Base-by-base conservation (phyloP, 2,888 invertebrate species). In the Folsomia manolachei region DNA sequence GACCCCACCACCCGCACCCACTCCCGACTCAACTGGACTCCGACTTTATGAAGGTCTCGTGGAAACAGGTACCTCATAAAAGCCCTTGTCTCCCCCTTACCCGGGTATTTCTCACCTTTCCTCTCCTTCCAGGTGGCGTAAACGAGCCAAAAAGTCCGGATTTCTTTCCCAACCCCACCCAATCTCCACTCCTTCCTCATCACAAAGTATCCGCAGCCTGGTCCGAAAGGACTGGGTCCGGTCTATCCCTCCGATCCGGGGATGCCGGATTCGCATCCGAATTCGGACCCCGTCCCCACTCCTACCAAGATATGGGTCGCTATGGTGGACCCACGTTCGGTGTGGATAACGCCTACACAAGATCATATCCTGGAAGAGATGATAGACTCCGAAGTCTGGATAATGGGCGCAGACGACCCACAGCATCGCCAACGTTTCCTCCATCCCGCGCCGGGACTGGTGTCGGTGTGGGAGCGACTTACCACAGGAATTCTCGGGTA, bases 401-500 rank as follows among this genome's bases (percentile, higher is more conserved):
- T 25, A 24, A 27, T 51, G 18, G 51, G 51, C 9, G 9, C 9
- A 51, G 51, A 18, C 7, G 21, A 56, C 56, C 56, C 11, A 56
- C 19, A 19, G 39, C 39, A 9, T 14, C 7, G 4, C 14, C 4
- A 4, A 39, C 39, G 39, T 4, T 4, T 9, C 39, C 39, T 9
- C 7, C 39, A 4, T 39, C 39, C 39, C 39, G 39, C 14, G 11
- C 56, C 18, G 11, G 19, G 21, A 7, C 56, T 7, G 39, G 39
- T 39, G n/a, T n/a, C n/a, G n/a, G n/a, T n/a, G n/a, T n/a, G n/a
- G 51, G 51, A 71, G 72, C 73, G 21, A 76, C 77, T 14, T 77
- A 65, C 62, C 77, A 76, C 67, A 73, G 81, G 23, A 68, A 75
- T 27, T 79, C 79, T 11, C 27, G 81, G 51, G 81, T 81, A 0